A percentile compares a stretch with the other conserved stretches of the same genome.
Evolutionary conservation across 2,113 vertebrate species (phyloP).

Genomic region (Lasiurus cinereus): DNA sequence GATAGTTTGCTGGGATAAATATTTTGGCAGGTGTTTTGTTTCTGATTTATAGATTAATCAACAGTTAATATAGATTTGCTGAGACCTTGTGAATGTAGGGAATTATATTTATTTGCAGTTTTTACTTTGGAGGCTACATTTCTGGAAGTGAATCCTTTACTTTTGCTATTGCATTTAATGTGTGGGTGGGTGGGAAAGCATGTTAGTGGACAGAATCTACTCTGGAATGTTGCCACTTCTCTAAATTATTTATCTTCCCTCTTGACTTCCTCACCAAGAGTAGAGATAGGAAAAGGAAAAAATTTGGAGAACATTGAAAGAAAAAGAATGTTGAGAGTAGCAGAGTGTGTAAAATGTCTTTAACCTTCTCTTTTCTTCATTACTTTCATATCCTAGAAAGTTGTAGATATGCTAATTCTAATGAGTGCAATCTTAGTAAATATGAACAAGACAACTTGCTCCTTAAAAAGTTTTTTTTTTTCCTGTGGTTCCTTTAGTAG

Average conservation of each 20-base stretch:
- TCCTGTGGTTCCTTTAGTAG: neutral
- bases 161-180: neutral
- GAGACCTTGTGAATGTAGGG: neutral
- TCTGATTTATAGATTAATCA: neutral
- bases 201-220: neutral
- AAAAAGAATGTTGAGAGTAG: neutral
- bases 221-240: neutral
- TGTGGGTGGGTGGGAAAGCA: neutral
- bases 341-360: neutral
- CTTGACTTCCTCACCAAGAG: conserved; percentile 12
- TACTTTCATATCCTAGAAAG: neutral
- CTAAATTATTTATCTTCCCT: neutral
- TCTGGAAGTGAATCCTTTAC: neutral
- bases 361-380: neutral
- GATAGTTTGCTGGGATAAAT: neutral
- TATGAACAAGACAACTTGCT: neutral
- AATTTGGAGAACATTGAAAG: neutral
- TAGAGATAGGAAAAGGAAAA: neutral
- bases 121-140: conserved; percentile 32
- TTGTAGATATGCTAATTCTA: neutral
- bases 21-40: neutral
- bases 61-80: conserved; percentile 18
- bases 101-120: neutral
- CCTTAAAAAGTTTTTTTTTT: neutral
- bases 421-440: neutral